A percentile compares a stretch with the other conserved stretches of the same genome.
Evolutionary conservation across 2,888 invertebrate species (phyloP).

Genomic region (Hoplodrina blanda): DNA sequence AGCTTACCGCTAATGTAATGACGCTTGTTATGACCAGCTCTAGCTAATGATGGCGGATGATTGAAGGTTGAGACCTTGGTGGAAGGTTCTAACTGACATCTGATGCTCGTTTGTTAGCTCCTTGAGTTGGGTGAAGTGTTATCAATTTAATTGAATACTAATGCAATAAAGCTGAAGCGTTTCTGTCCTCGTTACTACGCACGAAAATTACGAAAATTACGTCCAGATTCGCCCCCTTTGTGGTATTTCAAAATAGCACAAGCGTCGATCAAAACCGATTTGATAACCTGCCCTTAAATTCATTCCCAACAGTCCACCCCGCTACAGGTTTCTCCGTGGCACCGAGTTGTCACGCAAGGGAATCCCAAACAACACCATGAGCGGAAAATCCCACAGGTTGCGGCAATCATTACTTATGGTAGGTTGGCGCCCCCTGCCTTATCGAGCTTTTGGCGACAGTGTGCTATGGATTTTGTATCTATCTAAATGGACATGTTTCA

Average conservation of each 20-base stretch:
- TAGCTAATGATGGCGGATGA: slow-evolving; percentile 53
- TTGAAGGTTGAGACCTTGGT: slow-evolving; percentile 53
- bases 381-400: slow-evolving; percentile 56
- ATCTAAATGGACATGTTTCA: not conserved
- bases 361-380: slow-evolving; percentile 47
- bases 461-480: not conserved
- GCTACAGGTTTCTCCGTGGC: slow-evolving; percentile 5
- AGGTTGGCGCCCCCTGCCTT: slow-evolving; percentile 16
- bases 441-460: not conserved
- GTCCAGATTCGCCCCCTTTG: no score
- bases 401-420: slow-evolving; percentile 49
- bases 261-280: not conserved
- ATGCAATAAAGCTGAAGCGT: no score
- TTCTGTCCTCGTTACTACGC: no score
- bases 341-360: slow-evolving; percentile 39
- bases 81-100: slow-evolving; percentile 38
- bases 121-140: slow-evolving; percentile 35
- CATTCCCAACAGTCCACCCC: not conserved
- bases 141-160: no score
- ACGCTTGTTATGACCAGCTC: slow-evolving; percentile 50
- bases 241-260: no score
- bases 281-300: slow-evolving; percentile 2
- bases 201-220: no score
- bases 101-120: slow-evolving; percentile 6
- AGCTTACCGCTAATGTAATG: slow-evolving; percentile 60